Conservation (phyloP, 2,888 invertebrate species). For the Mantis religiosa region DNA sequence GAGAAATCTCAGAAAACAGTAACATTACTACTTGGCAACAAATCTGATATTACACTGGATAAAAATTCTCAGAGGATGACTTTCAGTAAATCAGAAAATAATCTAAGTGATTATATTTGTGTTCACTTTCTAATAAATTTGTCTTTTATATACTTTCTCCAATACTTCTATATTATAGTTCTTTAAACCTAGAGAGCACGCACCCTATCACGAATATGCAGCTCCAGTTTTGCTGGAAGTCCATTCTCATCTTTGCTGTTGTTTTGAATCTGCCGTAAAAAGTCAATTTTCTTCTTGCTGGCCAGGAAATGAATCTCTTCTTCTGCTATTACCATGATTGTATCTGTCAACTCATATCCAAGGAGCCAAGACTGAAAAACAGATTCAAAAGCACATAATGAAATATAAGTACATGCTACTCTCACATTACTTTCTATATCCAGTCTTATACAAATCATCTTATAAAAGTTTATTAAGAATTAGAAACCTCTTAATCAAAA, state of each 20-base stretch:
- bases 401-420: not conserved
- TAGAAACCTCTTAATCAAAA: not conserved
- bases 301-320: slow-evolving; percentile 84
- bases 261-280: slow-evolving; percentile 83
- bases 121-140: too few relatives aligned
- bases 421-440: too few relatives aligned
- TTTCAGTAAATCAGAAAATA: too few relatives aligned
- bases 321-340: slow-evolving; percentile 85
- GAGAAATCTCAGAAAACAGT: too few relatives aligned
- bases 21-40: too few relatives aligned
- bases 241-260: slow-evolving; percentile 72
- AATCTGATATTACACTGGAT: too few relatives aligned
- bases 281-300: slow-evolving; percentile 97
- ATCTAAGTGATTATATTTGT: too few relatives aligned
- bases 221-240: slow-evolving; percentile 73
- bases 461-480: too few relatives aligned
- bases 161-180: too few relatives aligned
- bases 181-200: slow-evolving; percentile 38
- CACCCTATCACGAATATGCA: slow-evolving; percentile 87
- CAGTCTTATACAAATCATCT: too few relatives aligned
- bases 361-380: slow-evolving; percentile 85
- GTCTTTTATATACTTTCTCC: too few relatives aligned
- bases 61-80: too few relatives aligned
- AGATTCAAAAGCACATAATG: slow-evolving; percentile 30
- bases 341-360: slow-evolving; percentile 95